A percentile compares a stretch with the other conserved stretches of the same genome.
These are phyloP conservation scores for Nesidiocoris tenuis DNA, from an alignment of 2,888 invertebrate genomes.

Conservation along the genomic window DNA sequence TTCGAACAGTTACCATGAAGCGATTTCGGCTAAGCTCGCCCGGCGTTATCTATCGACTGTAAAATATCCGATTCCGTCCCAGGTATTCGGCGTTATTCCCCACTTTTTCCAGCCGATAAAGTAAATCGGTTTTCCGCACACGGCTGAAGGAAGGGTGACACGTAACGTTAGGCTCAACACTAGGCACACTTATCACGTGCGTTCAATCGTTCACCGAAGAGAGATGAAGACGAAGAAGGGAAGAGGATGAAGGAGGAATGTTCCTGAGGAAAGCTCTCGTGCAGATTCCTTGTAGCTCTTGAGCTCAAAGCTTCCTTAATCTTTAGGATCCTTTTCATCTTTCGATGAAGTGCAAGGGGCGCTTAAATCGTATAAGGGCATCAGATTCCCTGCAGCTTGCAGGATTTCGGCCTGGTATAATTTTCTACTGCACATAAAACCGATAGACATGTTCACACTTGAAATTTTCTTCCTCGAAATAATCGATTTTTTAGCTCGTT, in stretches of 20 bases:
- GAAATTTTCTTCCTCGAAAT: too few relatives aligned
- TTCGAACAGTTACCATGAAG: too few relatives aligned
- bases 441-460: too few relatives aligned
- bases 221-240: neutral
- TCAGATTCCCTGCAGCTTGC: too few relatives aligned
- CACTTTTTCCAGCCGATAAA: neutral
- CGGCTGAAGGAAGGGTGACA: neutral
- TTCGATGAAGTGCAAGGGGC: neutral
- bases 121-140: neutral
- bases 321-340: constrained; percentile 14
- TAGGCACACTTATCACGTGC: neutral
- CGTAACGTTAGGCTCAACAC: neutral
- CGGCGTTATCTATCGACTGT: too few relatives aligned
- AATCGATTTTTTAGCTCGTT: too few relatives aligned
- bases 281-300: neutral
- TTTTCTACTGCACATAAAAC: too few relatives aligned
- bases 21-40: too few relatives aligned
- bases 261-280: neutral
- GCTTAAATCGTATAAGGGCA: too few relatives aligned
- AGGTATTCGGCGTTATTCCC: neutral
- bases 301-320: constrained; percentile 9
- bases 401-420: too few relatives aligned
- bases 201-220: neutral
- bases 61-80: too few relatives aligned
- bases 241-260: neutral